phyloP scores from a whole-genome alignment of 1,140 invertebrate species.

The Solenopsis fugax region DNA sequence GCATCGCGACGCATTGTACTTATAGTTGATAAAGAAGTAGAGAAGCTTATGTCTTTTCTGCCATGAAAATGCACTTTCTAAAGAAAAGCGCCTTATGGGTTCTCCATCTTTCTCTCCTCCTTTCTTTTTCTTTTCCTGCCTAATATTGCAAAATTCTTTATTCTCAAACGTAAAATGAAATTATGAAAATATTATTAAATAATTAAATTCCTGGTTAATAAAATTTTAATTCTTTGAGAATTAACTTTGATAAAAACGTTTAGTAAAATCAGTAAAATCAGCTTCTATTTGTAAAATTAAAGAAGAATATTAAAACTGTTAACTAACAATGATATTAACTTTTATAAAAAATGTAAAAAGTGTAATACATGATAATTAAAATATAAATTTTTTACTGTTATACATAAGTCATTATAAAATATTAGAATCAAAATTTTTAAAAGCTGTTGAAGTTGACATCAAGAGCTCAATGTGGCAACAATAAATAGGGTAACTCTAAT shows the following conservation, averaged over 20 bases:
- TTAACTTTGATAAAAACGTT: background rate
- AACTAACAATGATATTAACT: background rate
- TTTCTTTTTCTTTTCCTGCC: background rate
- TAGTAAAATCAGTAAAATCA: background rate
- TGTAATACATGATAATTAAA: background rate
- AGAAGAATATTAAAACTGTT: background rate
- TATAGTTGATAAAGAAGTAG: constrained; percentile 51
- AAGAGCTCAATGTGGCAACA: background rate
- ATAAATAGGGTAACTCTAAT: too few relatives aligned
- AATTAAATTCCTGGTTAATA: constrained; percentile 17
- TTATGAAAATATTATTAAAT: constrained; percentile 30
- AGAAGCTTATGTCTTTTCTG: constrained; percentile 51
- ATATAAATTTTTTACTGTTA: background rate
- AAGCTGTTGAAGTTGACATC: background rate
- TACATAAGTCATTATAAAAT: background rate
- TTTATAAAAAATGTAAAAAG: background rate
- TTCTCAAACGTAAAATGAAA: background rate
- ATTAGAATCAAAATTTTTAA: constrained; percentile 2
- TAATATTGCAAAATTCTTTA: constrained; percentile 52
- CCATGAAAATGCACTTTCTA: constrained; percentile 23
- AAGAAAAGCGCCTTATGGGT: constrained; percentile 46
- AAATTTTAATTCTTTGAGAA: background rate
- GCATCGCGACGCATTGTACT: constrained; percentile 36
- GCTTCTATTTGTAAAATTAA: too few relatives aligned
- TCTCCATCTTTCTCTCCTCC: background rate